Base-by-base conservation (phyloP, 2,888 invertebrate species). In the Drosophila pegasa region DNA sequence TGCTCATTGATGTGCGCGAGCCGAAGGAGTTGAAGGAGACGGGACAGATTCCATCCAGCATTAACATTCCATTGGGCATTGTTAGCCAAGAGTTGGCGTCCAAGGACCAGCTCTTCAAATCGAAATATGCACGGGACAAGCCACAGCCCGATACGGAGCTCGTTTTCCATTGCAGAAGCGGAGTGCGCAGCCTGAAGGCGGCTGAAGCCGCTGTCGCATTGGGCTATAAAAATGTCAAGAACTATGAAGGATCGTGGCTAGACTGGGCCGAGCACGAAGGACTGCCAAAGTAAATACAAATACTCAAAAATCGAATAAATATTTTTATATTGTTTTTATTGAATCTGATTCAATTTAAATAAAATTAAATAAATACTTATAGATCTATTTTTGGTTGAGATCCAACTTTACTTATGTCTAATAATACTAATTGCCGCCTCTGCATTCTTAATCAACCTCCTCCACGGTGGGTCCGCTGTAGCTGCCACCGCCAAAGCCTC, bases 1-100 rank as follows among this genome's bases (percentile, higher is more conserved):
- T 95, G 16, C 93, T 96, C 27, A 94, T 97, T 68, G 96, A 97
- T 93, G 96, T 97, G 0, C 94, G 96, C 74, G 96, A 96, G 88
- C 95, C 95, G 31, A 91, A 93, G 12, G 96, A 96, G 92, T 91
- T 96, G 10, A 91, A 93, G 69, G 94, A 95, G 88, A 94, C 94
- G 76, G 96, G 96, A 3, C 93, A 93, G 84, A 94, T 96, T 66
- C 96, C 96, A 37, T 94, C 94, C 58, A 95, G 95, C 86, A 93
- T 96, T 56, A 96, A 96, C 87, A 96, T 96, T 90, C 96, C 96
- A 78, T 93, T 96, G 95, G 93, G 71, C 4, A 74, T 59, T 14
- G 78, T 91, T 6, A 51, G 63, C 14, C 71, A 81, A 33, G 89
- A 88, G 25, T 57, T 92, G 50, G 70, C 83, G 3, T 20, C 50